phyloP scores from a whole-genome alignment of 2,888 invertebrate genomes.

The Drosophila neotestacea region DNA sequence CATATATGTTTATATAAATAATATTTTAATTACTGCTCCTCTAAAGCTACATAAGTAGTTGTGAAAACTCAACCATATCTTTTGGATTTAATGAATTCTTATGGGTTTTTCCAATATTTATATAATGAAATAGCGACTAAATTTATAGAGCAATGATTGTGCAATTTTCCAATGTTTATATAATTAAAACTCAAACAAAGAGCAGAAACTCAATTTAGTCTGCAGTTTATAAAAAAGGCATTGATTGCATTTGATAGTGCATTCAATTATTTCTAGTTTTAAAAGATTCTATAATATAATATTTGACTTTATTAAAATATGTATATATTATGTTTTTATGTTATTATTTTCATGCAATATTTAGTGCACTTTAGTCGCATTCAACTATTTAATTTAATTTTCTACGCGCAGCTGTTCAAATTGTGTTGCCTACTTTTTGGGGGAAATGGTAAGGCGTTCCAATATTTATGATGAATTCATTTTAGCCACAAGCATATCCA shows the following conservation, averaged over 20 bases:
- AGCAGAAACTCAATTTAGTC: not conserved
- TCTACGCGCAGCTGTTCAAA: constrained; percentile 41
- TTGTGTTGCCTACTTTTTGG: constrained; percentile 14
- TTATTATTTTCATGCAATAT: constrained; percentile 5
- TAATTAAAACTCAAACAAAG: not conserved
- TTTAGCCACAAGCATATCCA: constrained; percentile 56
- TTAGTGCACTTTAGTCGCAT: constrained; percentile 10
- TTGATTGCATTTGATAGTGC: not conserved
- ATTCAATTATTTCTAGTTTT: not conserved
- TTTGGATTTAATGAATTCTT: no score
- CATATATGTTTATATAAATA: no score
- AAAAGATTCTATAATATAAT: not conserved
- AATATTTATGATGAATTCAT: constrained; percentile 68
- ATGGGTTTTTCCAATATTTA: not conserved
- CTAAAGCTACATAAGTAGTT: no score
- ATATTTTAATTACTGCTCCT: no score
- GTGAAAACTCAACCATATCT: no score
- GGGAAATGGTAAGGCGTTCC: constrained; percentile 18
- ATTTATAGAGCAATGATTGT: not conserved
- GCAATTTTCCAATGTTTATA: not conserved
- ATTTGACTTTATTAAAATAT: not conserved
- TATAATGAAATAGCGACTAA: not conserved
- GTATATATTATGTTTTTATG: not conserved
- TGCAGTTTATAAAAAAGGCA: not conserved
- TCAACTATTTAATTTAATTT: constrained; percentile 39